phyloP scores from a whole-genome alignment of 2,888 invertebrate genomes.

The Eupeodes latifasciatus region DNA sequence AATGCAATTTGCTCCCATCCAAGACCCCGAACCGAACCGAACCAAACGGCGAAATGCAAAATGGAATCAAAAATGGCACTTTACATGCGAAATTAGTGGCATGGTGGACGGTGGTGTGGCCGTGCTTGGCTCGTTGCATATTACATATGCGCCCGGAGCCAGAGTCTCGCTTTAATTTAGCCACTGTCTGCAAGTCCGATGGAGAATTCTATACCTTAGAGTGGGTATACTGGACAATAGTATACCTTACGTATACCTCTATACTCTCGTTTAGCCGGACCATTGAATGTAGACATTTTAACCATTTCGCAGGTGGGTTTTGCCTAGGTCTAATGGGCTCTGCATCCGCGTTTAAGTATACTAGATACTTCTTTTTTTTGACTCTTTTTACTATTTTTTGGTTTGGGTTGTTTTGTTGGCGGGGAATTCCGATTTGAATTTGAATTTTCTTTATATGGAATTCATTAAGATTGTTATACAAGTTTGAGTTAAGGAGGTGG shows the following conservation, averaged over 20 bases:
- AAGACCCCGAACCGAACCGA: slow-evolving; percentile 46
- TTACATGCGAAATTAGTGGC: slow-evolving; percentile 76
- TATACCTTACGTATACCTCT: background rate
- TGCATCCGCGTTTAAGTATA: slow-evolving; percentile 56
- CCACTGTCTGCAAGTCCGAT: slow-evolving; percentile 53
- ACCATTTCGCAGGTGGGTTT: slow-evolving; percentile 68
- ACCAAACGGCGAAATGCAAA: slow-evolving; percentile 59
- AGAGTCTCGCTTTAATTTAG: slow-evolving; percentile 20
- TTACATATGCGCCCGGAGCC: slow-evolving; percentile 41
- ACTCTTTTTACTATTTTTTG: background rate
- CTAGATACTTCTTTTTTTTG: slow-evolving; percentile 19
- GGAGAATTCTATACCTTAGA: slow-evolving; percentile 22
- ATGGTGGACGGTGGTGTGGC: slow-evolving; percentile 71
- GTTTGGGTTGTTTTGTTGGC: slow-evolving; percentile 3
- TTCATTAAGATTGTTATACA: slow-evolving; percentile 76
- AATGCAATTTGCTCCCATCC: slow-evolving; percentile 74
- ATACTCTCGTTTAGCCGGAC: slow-evolving; percentile 2
- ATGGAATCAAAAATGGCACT: slow-evolving; percentile 75
- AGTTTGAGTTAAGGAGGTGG: slow-evolving; percentile 58
- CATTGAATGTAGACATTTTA: slow-evolving; percentile 61
- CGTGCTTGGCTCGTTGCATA: slow-evolving; percentile 29
- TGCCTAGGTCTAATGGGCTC: slow-evolving; percentile 29
- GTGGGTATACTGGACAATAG: slow-evolving; percentile 43
- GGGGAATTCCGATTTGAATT: slow-evolving; percentile 71
- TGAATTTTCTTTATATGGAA: slow-evolving; percentile 76